Evolutionary conservation across 2,113 vertebrate genomes (phyloP), one percentile per base, ranked within the genome.

Genomic region (Eublepharis macularius): DNA sequence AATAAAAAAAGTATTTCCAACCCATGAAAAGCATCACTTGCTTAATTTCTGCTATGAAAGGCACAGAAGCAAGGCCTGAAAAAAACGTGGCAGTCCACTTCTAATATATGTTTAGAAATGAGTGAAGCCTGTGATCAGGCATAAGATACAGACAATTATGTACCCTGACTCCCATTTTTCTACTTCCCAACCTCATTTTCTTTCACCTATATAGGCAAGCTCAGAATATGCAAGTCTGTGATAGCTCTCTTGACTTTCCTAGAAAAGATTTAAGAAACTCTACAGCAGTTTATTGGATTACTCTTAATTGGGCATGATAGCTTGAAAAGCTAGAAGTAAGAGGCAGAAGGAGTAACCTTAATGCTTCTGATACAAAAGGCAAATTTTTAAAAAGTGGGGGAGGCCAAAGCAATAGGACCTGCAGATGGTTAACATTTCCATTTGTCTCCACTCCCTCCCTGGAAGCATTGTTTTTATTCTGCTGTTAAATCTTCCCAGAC

Each of bases 401-500:
- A 94, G 78, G 60, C 21, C 6, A 24, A 94, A 92, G 95, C 34
- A 96, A 93, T 76, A 77, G 92, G 91, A 93, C 91, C 94, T 96
- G 92, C 95, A 97, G 94, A 96, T 96, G 95, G 94, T 96, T 94
- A 95, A 76, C 82, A 89, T 96, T 96, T 96, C 83, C 84, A 80
- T 93, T 92, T 86, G 70, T 82, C 26, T 80, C 41, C 77, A 45
- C 92, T 80, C 69, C 54, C 76, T 85, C 92, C 82, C 86, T 89
- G 90, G 84, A 90, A 95, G 86, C 86, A 91, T 96, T 96, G 94
- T 94, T 96, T 96, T 95, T 96, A 94, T 90, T 95, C 95, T 94
- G 80, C 93, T 93, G 89, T 89, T 97, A 97, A 96, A 95, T 93
- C 96, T 94, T 97, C 95, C 95, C 95, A 97, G 95, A 96, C 95